Base-by-base conservation (phyloP, 2,888 invertebrate species). In the Nebria brevicollis region DNA sequence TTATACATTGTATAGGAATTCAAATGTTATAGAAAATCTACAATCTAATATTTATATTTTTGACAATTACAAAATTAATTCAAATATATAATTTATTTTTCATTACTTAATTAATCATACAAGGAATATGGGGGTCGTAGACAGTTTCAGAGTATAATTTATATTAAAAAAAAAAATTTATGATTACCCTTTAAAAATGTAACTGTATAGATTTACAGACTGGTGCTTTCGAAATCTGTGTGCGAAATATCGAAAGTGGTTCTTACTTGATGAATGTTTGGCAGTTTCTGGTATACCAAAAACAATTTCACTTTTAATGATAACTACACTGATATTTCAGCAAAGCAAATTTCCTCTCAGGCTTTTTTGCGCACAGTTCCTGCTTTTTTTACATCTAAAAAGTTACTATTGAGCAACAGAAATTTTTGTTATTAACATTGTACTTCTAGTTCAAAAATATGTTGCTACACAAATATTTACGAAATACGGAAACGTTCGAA, bases 191-290 rank as follows among this genome's bases (percentile, higher is more conserved):
- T 54, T 54, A 13, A 54, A 54, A 13, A 54, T 54, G 54, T 54
- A 11, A 11, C 54, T 54, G 54, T 54, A 54, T 54, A 54, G 54
- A 54, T 54, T 13, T 54, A 7, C 54, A 54, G 54, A 54, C 54
- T 8, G 11, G 54, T 54, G 11, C 13, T 54, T 54, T 54, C 8
- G 54, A 54, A 54, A 54, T 54, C 54, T 11, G 54, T 54, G 54
- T 54, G 54, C 54, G 54, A 54, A 54, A 11, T 70, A 25, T 26
- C 70, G 70, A 70, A 70, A 70, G 70, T 70, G 70, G 70, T 70
- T 70, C 13, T 8, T 54, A 66, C 25, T 66, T 66, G 70, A 70
- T 70, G 25, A 70, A 70, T 70, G 70, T 70, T 11, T 25, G 70
- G 25, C 70, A 70, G 70, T 70, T 54, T 70, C 70, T 11, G 70